Conservation (phyloP, 2,888 invertebrate species). For the Spisula subtruncata region DNA sequence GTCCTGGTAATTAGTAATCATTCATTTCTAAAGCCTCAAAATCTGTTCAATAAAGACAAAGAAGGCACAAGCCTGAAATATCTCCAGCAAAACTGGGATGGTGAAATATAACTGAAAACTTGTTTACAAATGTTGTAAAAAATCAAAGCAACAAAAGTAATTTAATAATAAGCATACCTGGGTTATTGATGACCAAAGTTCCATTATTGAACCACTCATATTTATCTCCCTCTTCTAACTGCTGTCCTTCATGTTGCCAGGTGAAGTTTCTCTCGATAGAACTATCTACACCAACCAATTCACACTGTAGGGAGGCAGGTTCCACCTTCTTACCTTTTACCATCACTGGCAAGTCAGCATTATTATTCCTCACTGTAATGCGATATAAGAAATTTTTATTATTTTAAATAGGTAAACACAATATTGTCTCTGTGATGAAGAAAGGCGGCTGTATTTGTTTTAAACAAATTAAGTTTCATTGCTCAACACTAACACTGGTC, state of each 20-base stretch:
- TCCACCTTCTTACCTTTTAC: neutral
- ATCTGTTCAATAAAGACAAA: too few species aligned
- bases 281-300: neutral
- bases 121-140: too few species aligned
- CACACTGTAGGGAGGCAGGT: neutral
- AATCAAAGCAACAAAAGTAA: neutral
- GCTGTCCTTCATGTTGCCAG: slow-evolving; percentile 43
- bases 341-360: slow-evolving; percentile 15
- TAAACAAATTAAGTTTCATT: too few species aligned
- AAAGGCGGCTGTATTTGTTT: too few species aligned
- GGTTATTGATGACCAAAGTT: slow-evolving; percentile 38
- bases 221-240: slow-evolving; percentile 41
- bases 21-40: too few species aligned
- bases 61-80: too few species aligned
- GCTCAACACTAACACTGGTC: too few species aligned
- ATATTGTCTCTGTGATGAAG: too few species aligned
- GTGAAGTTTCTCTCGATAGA: slow-evolving; percentile 17
- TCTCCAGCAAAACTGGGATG: too few species aligned
- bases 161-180: slow-evolving; percentile 53
- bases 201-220: slow-evolving; percentile 47
- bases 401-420: neutral
- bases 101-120: too few species aligned
- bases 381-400: too few species aligned
- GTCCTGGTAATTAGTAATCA: too few species aligned
- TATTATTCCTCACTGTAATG: neutral